Percentiles rank a stretch among this genome's conserved stretches.
These are phyloP conservation scores for Galeopsomyia nigrocyanea DNA, from an alignment of 2,888 invertebrate genomes.

Conservation along the genomic window DNA sequence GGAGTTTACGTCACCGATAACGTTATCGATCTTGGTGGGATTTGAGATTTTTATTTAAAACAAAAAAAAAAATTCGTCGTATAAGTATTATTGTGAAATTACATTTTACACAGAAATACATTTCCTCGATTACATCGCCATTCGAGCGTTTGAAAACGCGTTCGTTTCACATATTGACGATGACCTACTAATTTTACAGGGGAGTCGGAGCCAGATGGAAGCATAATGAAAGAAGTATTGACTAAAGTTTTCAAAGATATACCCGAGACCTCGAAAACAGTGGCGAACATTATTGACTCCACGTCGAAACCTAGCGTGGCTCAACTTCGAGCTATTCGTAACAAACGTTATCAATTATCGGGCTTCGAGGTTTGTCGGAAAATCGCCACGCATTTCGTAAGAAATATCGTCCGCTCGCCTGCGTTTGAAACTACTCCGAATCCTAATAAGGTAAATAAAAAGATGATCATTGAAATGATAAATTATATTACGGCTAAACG, in stretches of 20 bases:
- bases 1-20: constrained; percentile 40
- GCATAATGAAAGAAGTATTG: constrained; percentile 61
- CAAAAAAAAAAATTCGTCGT: constrained; percentile 9
- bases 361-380: constrained; percentile 64
- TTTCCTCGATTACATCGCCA: background rate
- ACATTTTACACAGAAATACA: background rate
- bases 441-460: too few species aligned
- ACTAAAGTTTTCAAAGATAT: constrained; percentile 62
- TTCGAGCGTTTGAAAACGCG: background rate
- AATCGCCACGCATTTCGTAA: constrained; percentile 53
- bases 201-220: constrained; percentile 54
- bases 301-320: constrained; percentile 52
- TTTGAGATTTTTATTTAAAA: constrained; percentile 1
- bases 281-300: constrained; percentile 55
- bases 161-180: constrained; percentile 6
- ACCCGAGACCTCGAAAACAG: constrained; percentile 58
- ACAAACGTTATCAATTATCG: constrained; percentile 59
- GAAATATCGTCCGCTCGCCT: constrained; percentile 4
- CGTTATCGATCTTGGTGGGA: constrained; percentile 33
- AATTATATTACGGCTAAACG: too few species aligned
- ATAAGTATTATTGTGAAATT: background rate
- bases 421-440: background rate
- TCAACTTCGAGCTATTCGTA: constrained; percentile 55
- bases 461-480: too few species aligned
- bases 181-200: constrained; percentile 49